Percentiles rank a stretch among this genome's conserved stretches.
These are phyloP conservation scores for Tragelaphus oryx DNA, from an alignment of 2,797 vertebrate species.

Conservation along the genomic window DNA sequence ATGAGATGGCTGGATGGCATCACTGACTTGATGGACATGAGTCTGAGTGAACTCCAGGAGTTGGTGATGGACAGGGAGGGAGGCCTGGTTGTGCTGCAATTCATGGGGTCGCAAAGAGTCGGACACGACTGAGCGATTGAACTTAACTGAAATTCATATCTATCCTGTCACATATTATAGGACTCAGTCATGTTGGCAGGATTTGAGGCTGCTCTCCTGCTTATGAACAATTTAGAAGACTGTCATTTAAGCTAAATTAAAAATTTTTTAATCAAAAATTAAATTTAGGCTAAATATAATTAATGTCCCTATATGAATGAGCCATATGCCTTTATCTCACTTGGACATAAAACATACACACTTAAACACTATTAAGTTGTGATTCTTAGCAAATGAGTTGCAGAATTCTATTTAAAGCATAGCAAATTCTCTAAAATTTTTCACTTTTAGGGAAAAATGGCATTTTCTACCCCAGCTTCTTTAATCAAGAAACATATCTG, in stretches of 20 bases:
- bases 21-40: too few relatives aligned
- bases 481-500: background rate
- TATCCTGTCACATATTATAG: constrained; percentile 60
- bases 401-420: background rate
- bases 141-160: background rate
- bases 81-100: rapidly evolving
- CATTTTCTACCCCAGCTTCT: background rate
- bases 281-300: constrained; percentile 49
- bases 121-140: too few relatives aligned
- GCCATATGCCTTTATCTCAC: background rate
- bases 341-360: background rate
- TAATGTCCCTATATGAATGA: constrained; percentile 58
- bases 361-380: constrained; percentile 11
- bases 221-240: constrained; percentile 62
- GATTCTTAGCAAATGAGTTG: constrained; percentile 40
- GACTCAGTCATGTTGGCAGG: constrained; percentile 69
- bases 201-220: constrained; percentile 52
- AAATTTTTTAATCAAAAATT: constrained; percentile 71
- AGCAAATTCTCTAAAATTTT: background rate
- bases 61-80: too few relatives aligned
- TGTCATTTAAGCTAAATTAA: constrained; percentile 69
- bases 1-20: too few relatives aligned
- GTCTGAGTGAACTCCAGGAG: too few relatives aligned
- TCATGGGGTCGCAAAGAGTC: too few relatives aligned
- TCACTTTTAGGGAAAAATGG: background rate